These are phyloP conservation scores for Cephonodes hylas DNA, from an alignment of 2,888 invertebrate species.

Conservation along the genomic window DNA sequence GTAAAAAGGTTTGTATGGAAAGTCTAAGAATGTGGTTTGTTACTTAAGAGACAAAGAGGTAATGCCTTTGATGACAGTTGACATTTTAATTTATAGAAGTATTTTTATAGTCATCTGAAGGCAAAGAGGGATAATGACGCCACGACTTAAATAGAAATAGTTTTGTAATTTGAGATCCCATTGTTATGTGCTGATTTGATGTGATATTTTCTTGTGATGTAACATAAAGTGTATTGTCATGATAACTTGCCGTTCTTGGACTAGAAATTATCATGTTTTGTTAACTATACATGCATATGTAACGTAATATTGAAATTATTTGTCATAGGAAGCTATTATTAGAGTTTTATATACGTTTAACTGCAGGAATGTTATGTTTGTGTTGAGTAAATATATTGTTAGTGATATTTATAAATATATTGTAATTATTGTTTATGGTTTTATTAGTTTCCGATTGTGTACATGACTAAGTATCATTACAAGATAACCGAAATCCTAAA, in stretches of 20 bases:
- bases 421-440: neutral
- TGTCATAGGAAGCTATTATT: neutral
- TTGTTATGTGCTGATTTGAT: neutral
- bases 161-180: neutral
- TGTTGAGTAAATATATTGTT: neutral
- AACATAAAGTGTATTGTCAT: neutral
- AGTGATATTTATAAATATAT: neutral
- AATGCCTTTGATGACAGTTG: neutral
- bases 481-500: too few species aligned
- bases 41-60: neutral
- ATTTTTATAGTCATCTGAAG: neutral
- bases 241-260: neutral
- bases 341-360: neutral
- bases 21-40: neutral
- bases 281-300: neutral
- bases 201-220: slow-evolving; percentile 3
- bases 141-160: neutral
- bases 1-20: slow-evolving; percentile 8
- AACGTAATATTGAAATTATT: neutral
- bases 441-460: neutral
- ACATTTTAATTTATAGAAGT: neutral
- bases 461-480: too few species aligned
- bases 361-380: neutral
- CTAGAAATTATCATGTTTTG: neutral
- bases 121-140: neutral